Evolutionary conservation across 2,888 invertebrate species (phyloP).

Genomic region (Mycalesis mineus): DNA sequence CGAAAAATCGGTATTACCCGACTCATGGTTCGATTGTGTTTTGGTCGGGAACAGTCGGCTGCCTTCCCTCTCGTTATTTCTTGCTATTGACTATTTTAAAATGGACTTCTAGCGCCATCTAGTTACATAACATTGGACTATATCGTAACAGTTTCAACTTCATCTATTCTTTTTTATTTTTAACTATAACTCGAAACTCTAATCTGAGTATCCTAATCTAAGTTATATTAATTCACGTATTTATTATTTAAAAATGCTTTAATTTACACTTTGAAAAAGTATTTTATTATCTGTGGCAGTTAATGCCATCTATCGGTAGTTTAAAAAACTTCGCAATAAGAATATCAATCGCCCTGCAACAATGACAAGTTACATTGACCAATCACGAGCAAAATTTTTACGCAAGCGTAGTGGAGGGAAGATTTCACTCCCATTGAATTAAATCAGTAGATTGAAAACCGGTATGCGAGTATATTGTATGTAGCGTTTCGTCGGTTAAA

Average conservation of each 20-base stretch:
- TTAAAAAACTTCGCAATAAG: not conserved
- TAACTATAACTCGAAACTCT: too few relatives aligned
- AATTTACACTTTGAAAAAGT: not conserved
- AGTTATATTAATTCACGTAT: not conserved
- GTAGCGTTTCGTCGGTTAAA: conserved; percentile 20
- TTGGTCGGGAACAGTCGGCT: conserved; percentile 45
- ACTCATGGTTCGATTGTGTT: conserved; percentile 64
- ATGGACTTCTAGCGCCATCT: conserved; percentile 37
- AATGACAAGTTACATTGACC: conserved; percentile 10
- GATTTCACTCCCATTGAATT: conserved; percentile 54
- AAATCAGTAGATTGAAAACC: conserved; percentile 52
- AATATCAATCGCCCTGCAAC: conserved; percentile 10
- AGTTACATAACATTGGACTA: not conserved
- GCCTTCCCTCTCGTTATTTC: conserved; percentile 10
- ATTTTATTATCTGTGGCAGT: not conserved
- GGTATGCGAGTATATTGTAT: conserved; percentile 44
- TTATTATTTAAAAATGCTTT: not conserved
- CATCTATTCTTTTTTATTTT: not conserved
- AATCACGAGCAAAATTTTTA: conserved; percentile 38
- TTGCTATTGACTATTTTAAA: conserved; percentile 49
- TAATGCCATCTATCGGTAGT: conserved; percentile 13
- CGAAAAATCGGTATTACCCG: conserved; percentile 57
- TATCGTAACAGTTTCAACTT: not conserved
- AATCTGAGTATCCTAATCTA: not conserved
- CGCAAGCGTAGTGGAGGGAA: conserved; percentile 66